These are phyloP conservation scores for Coilia nasus DNA, from an alignment of 2,797 vertebrate species.

Conservation along the genomic window DNA sequence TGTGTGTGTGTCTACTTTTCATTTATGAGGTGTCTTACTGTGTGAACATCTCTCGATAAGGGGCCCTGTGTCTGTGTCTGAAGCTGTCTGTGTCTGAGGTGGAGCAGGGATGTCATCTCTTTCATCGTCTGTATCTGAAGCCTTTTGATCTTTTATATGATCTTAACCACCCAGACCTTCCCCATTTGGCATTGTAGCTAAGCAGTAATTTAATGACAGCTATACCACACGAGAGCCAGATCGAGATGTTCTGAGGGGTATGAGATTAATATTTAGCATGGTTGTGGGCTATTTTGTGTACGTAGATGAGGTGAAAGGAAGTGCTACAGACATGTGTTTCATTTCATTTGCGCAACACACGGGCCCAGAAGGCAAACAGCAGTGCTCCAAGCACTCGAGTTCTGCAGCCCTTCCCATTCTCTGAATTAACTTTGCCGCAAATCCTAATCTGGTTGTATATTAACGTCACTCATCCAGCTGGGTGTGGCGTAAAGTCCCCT, in stretches of 20 bases:
- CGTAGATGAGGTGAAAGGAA: too few species aligned
- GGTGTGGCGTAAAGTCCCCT: background rate
- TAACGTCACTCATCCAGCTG: background rate
- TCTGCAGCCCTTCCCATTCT: background rate
- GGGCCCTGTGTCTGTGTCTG: background rate
- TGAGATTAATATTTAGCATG: too few species aligned
- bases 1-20: background rate
- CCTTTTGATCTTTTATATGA: background rate
- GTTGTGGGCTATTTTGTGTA: too few species aligned
- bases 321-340: too few species aligned
- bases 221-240: too few species aligned
- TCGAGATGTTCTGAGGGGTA: too few species aligned
- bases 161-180: background rate
- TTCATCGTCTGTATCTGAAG: background rate
- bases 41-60: too few species aligned
- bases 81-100: background rate
- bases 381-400: too few species aligned
- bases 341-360: too few species aligned
- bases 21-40: background rate
- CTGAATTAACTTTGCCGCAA: slow-evolving; percentile 15
- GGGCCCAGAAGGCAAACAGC: too few species aligned
- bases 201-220: too few species aligned
- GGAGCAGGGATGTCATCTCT: background rate
- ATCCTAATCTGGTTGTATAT: slow-evolving; percentile 19
- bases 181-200: too few species aligned